These are phyloP conservation scores for Drosophila austrosaltans DNA, from an alignment of 2,888 invertebrate genomes.

Conservation along the genomic window DNA sequence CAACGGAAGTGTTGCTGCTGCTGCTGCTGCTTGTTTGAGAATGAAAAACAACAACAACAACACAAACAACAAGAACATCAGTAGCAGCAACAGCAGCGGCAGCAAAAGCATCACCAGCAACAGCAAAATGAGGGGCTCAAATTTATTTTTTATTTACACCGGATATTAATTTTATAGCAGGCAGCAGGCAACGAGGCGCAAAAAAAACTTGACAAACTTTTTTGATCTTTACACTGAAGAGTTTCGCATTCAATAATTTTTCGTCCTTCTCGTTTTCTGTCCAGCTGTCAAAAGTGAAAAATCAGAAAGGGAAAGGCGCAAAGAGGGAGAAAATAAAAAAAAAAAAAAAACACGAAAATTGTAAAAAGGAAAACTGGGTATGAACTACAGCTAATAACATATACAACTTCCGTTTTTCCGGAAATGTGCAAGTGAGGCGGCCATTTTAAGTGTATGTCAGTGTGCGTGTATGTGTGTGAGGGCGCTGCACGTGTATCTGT, in stretches of 20 bases:
- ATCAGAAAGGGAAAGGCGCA: background rate
- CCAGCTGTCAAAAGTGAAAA: constrained; percentile 47
- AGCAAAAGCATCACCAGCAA: constrained; percentile 6
- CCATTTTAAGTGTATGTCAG: constrained; percentile 51
- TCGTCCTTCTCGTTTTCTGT: constrained; percentile 57
- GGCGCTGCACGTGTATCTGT: constrained; percentile 18
- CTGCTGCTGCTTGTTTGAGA: constrained; percentile 64
- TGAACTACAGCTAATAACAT: constrained; percentile 65
- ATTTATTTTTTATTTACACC: constrained; percentile 74
- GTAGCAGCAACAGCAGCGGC: constrained; percentile 12
- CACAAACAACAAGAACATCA: constrained; percentile 4
- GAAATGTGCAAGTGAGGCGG: constrained; percentile 70
- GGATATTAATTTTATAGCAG: constrained; percentile 81
- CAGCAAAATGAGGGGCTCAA: constrained; percentile 35
- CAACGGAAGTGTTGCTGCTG: constrained; percentile 67
- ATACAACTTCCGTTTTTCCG: constrained; percentile 66
- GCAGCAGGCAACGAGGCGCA: constrained; percentile 45
- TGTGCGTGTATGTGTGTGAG: constrained; percentile 23
- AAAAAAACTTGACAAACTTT: constrained; percentile 61
- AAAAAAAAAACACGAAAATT: background rate
- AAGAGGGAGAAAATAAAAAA: background rate
- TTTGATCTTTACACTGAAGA: constrained; percentile 61
- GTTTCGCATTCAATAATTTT: constrained; percentile 65
- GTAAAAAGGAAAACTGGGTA: constrained; percentile 21
- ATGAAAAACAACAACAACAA: constrained; percentile 9